These are phyloP conservation scores for Pseudomugil gertrudae DNA, from an alignment of 2,797 vertebrate species.

Conservation along the genomic window DNA sequence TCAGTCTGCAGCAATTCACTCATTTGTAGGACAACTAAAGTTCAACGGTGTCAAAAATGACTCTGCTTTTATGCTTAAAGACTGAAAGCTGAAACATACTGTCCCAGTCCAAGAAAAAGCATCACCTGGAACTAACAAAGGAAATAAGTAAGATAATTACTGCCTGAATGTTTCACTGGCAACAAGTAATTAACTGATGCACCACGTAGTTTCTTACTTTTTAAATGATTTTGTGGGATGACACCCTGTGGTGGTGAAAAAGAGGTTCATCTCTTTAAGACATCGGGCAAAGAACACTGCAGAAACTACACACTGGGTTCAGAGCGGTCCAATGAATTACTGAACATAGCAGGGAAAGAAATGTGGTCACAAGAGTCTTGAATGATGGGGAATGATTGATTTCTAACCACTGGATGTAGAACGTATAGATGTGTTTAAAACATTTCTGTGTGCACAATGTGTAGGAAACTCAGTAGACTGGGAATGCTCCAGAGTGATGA, in stretches of 20 bases:
- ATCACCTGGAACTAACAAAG: neutral
- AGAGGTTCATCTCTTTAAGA: neutral
- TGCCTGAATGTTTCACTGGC: neutral
- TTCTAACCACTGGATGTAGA: too few species aligned
- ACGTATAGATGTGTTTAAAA: neutral
- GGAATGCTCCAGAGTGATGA: too few species aligned
- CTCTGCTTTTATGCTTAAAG: too few species aligned
- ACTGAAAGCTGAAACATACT: neutral
- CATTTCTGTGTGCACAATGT: neutral
- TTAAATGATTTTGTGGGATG: neutral
- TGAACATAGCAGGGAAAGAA: neutral
- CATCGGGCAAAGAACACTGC: neutral
- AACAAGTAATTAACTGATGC: neutral
- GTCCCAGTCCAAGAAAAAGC: neutral
- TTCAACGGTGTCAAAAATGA: neutral
- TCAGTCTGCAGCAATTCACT: neutral
- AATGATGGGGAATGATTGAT: neutral
- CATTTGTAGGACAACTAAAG: constrained; percentile 1
- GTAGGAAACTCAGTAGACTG: neutral
- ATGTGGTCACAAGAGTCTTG: too few species aligned
- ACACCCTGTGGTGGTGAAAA: neutral
- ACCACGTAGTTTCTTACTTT: neutral
- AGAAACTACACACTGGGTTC: too few species aligned
- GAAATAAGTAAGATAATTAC: neutral
- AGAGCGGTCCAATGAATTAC: too few species aligned